A percentile compares a stretch with the other conserved stretches of the same genome.
Conservation (phyloP, 2,888 invertebrate genomes). For the Pyrrhia umbra region DNA sequence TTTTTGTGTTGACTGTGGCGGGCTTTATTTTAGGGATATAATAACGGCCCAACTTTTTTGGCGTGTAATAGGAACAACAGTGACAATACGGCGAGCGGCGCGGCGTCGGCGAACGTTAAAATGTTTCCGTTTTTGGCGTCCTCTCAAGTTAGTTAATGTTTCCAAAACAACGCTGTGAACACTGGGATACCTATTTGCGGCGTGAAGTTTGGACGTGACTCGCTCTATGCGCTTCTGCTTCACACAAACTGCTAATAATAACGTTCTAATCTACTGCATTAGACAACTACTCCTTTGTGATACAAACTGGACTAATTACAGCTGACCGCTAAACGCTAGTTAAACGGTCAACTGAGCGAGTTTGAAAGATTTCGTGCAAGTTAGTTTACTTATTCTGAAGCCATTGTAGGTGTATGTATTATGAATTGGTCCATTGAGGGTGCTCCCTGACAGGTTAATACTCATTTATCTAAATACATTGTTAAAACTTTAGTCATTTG, state of each 20-base stretch:
- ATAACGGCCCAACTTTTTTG: slow-evolving; percentile 76
- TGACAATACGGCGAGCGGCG: slow-evolving; percentile 78
- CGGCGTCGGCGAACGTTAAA: slow-evolving; percentile 78
- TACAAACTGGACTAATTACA: slow-evolving; percentile 42
- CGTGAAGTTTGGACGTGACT: slow-evolving; percentile 73
- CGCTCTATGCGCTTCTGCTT: slow-evolving; percentile 64
- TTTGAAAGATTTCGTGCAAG: slow-evolving; percentile 39
- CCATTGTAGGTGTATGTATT: slow-evolving; percentile 31
- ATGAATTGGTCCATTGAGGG: slow-evolving; percentile 35
- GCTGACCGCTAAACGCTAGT: slow-evolving; percentile 29
- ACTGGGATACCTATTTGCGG: slow-evolving; percentile 76
- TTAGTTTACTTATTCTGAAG: slow-evolving; percentile 26
- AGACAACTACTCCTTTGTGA: slow-evolving; percentile 36
- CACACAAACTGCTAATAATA: slow-evolving; percentile 68
- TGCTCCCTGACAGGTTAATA: slow-evolving; percentile 57
- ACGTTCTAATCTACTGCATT: slow-evolving; percentile 58
- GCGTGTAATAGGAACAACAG: slow-evolving; percentile 77
- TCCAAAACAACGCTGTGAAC: slow-evolving; percentile 84
- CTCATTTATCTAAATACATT: slow-evolving; percentile 59
- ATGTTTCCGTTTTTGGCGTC: slow-evolving; percentile 88
- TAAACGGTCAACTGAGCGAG: slow-evolving; percentile 22
- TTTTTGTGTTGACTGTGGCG: slow-evolving; percentile 67
- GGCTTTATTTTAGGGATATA: slow-evolving; percentile 61
- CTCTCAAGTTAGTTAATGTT: slow-evolving; percentile 89
- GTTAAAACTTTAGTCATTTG: slow-evolving; percentile 61